Evolutionary conservation across 1,140 invertebrate genomes (phyloP), one percentile per base, ranked within the genome.

Genomic region (Patella vulgata): DNA sequence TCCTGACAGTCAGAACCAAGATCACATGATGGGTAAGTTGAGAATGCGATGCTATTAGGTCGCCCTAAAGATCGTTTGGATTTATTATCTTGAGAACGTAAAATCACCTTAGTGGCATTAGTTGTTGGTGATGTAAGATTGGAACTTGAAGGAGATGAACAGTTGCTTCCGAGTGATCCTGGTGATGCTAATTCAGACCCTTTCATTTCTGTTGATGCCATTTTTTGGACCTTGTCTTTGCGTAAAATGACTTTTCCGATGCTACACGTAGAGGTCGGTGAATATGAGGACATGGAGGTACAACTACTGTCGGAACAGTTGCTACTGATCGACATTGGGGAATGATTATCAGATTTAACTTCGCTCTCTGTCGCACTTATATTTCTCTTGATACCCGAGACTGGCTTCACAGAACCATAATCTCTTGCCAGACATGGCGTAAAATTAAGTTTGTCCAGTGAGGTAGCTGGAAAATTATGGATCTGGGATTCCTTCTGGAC

Each of bases 11-110:
- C 76, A 3, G 74, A 68, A 2, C 71, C 75, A 33, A 80, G 56
- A 55, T 83, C 81, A 70, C 79, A 80, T 21, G 71, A 75, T 21
- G 80, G 80, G 44, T 80, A 83, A 47, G 77, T 72, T 19, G 80
- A 82, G 60, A 82, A 83, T 23, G 81, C 80, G 66, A 83, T 83
- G 70, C 79, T 82, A 64, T 82, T 80, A 31, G 81, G 81, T 47
- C 81, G 64, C 40, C 75, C 77, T 27, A 77, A 60, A 9, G 71
- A 63, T 30, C 75, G 64, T 59, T 80, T 81, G 48, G 71, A 70
- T 39, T 74, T 73, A 59, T 70, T 70, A 48, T 82, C 81, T 43
- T 67, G 68, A 47, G 77, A 77, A 27, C 79, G 66, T n/a, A 78
- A 51, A 17, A 73, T 72, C 19, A 80, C 76, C 40, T 77, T 75